These are phyloP conservation scores for Leptobrachium ailaonicum DNA, from an alignment of 2,113 vertebrate species.

Conservation along the genomic window DNA sequence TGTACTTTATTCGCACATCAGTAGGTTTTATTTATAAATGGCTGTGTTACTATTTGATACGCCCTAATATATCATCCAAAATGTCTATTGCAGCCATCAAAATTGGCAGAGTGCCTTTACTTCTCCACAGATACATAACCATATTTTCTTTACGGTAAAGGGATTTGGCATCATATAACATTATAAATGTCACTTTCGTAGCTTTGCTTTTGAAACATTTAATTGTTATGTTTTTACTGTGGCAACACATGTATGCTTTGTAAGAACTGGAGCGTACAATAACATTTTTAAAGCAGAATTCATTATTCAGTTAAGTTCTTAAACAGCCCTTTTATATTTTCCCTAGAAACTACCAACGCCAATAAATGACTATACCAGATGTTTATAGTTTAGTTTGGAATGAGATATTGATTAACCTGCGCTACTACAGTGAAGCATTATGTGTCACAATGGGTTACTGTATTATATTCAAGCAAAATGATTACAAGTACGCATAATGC, in stretches of 20 bases:
- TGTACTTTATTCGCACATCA: too few species aligned
- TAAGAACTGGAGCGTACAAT: constrained; percentile 57
- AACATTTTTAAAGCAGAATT: constrained; percentile 57
- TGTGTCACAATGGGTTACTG: constrained; percentile 31
- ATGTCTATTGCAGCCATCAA: too few species aligned
- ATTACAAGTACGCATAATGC: constrained; percentile 52
- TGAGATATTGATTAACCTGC: constrained; percentile 40
- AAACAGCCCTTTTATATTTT: constrained; percentile 53
- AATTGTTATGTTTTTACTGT: constrained; percentile 19
- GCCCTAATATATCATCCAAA: too few species aligned
- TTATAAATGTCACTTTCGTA: constrained; percentile 1
- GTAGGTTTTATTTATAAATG: too few species aligned
- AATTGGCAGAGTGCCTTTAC: too few species aligned
- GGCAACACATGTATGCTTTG: constrained; percentile 52
- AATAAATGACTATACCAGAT: constrained; percentile 58
- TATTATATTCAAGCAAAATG: constrained; percentile 22
- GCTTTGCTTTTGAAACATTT: background rate
- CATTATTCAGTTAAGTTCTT: constrained; percentile 49
- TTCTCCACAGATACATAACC: too few species aligned
- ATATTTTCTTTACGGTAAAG: background rate
- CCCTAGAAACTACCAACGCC: constrained; percentile 52
- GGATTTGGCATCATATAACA: background rate
- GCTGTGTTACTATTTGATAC: too few species aligned
- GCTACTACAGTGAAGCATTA: constrained; percentile 43
- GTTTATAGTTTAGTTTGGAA: constrained; percentile 54